phyloP scores from a whole-genome alignment of 2,888 invertebrate genomes.

The Trissolcus brochymenae region DNA sequence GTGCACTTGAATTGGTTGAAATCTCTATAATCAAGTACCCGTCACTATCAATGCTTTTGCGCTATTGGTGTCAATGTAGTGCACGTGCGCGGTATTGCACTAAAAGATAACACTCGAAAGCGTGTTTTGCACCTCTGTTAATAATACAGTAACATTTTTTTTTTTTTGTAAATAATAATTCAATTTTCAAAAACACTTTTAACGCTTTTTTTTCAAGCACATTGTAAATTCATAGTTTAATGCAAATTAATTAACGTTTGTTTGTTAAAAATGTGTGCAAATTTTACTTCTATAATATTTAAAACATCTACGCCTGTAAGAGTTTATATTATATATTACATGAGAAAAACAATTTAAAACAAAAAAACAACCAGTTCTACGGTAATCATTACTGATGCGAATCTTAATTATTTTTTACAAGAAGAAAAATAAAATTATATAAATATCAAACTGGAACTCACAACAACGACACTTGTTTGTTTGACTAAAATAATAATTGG shows the following conservation, averaged over 20 bases:
- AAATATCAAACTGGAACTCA: conserved; percentile 10
- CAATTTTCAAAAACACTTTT: too few species aligned
- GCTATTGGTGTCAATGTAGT: conserved; percentile 23
- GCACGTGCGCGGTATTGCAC: conserved; percentile 13
- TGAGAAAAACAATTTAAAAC: conserved; percentile 9
- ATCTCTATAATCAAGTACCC: conserved; percentile 23
- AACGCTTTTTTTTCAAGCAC: too few species aligned
- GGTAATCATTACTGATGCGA: conserved; percentile 16
- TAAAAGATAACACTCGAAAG: conserved; percentile 11
- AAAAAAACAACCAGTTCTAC: not conserved
- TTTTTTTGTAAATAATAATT: too few species aligned
- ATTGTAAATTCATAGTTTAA: too few species aligned
- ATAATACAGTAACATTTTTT: too few species aligned
- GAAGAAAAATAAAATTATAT: conserved; percentile 28
- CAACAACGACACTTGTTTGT: conserved; percentile 35
- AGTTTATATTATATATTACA: not conserved
- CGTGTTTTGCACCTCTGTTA: conserved; percentile 10
- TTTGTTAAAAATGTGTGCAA: not conserved
- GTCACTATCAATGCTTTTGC: conserved; percentile 1
- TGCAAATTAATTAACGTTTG: too few species aligned
- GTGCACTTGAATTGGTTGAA: conserved; percentile 9
- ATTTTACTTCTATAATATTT: not conserved
- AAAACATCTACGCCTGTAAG: not conserved
- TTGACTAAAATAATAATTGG: conserved; percentile 31
- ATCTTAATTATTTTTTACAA: conserved; percentile 25